Percentiles rank a stretch among this genome's conserved stretches.
These are phyloP conservation scores for Siniperca knerii DNA, from an alignment of 2,113 vertebrate genomes.

Conservation along the genomic window DNA sequence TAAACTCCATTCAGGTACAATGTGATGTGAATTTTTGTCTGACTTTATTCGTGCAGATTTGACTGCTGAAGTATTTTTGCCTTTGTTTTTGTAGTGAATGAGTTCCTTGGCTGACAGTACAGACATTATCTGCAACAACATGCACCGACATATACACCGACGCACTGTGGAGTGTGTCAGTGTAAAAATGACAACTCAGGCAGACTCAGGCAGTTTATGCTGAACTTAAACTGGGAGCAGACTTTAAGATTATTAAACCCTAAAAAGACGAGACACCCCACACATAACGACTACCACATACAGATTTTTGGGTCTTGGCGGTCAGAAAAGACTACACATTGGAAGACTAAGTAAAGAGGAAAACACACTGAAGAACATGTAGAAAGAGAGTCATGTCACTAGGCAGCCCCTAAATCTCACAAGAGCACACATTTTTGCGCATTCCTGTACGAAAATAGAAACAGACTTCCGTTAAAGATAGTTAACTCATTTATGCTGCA, in stretches of 20 bases:
- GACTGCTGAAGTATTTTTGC: not conserved
- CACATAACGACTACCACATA: not conserved
- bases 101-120: constrained; percentile 10
- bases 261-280: not conserved
- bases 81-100: not conserved
- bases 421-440: not conserved
- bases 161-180: not conserved
- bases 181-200: not conserved
- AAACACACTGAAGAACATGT: not conserved
- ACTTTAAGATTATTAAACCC: not conserved
- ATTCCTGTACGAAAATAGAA: not conserved
- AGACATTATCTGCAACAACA: not conserved
- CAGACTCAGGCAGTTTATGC: not conserved
- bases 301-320: not conserved
- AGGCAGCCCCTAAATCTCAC: not conserved
- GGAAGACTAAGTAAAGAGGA: not conserved
- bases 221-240: not conserved
- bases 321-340: not conserved
- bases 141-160: not conserved
- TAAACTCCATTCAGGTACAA: constrained; percentile 20
- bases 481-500: not conserved
- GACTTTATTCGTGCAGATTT: constrained; percentile 5
- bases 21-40: constrained; percentile 16
- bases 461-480: not conserved
- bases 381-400: not conserved